Conservation (phyloP, 2,113 vertebrate genomes). For the Morone saxatilis region DNA sequence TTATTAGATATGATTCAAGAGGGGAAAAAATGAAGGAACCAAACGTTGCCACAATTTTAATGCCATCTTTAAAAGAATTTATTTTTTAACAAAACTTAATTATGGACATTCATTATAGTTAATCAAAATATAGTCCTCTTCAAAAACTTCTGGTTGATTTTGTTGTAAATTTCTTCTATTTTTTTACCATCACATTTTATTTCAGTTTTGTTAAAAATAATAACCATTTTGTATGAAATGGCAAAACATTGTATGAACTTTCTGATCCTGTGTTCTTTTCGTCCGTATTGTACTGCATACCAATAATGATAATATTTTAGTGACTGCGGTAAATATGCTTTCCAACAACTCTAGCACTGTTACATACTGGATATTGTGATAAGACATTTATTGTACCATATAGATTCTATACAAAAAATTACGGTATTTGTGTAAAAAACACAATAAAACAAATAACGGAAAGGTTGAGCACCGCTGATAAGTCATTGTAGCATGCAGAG, state of each 20-base stretch:
- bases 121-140: not conserved
- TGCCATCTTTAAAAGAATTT: not conserved
- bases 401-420: not conserved
- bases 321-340: not conserved
- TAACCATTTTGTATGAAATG: too few species aligned
- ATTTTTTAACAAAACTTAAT: not conserved
- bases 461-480: too few species aligned
- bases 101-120: not conserved
- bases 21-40: not conserved
- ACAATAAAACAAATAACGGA: too few species aligned
- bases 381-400: not conserved
- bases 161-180: not conserved
- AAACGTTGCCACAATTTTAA: too few species aligned
- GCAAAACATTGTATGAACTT: not conserved
- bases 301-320: not conserved
- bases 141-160: not conserved
- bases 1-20: not conserved
- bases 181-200: not conserved
- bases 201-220: not conserved
- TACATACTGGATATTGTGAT: not conserved
- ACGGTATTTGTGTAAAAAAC: too few species aligned
- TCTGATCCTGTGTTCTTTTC: not conserved
- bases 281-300: not conserved
- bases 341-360: not conserved
- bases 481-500: too few species aligned